Percentiles rank a stretch among this genome's conserved stretches.
phyloP scores from a whole-genome alignment of 53 echinoderm and acorn worm species.

The Hippasteria phrygiana region DNA sequence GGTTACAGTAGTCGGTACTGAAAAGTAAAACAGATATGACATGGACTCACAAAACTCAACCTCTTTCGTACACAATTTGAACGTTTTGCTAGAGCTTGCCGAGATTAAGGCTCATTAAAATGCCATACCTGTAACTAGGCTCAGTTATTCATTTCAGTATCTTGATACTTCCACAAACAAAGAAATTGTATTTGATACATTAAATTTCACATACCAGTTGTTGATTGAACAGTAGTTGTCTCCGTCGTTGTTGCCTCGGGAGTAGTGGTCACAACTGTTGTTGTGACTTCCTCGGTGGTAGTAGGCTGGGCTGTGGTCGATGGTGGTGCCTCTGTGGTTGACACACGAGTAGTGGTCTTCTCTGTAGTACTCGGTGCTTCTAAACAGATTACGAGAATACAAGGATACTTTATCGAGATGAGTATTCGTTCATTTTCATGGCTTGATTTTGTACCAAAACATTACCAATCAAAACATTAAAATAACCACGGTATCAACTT shows the following conservation, averaged over 20 bases:
- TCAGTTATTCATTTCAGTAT: not conserved
- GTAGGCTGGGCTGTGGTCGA: slow-evolving; percentile 14
- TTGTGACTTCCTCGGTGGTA: slow-evolving; percentile 8
- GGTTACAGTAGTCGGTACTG: slow-evolving; percentile 26
- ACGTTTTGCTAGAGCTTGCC: not conserved
- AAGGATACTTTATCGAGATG: no score
- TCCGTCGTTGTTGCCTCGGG: not conserved
- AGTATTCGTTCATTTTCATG: no score
- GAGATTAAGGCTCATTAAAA: no score
- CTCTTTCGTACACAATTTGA: not conserved
- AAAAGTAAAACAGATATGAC: not conserved
- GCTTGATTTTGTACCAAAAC: no score
- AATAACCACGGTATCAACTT: no score
- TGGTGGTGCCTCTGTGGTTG: slow-evolving; percentile 16
- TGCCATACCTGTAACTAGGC: no score
- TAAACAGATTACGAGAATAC: no score
- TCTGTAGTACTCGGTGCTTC: slow-evolving; percentile 4
- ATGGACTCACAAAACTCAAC: not conserved
- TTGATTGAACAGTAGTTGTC: not conserved
- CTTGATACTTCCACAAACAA: not conserved
- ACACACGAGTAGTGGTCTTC: not conserved
- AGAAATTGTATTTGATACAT: not conserved
- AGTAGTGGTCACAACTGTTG: no score
- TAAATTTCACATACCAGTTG: not conserved
- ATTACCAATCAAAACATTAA: no score